Percentiles rank a stretch among this genome's conserved stretches.
phyloP scores from a whole-genome alignment of 1,140 invertebrate species.

The Littorina saxatilis region DNA sequence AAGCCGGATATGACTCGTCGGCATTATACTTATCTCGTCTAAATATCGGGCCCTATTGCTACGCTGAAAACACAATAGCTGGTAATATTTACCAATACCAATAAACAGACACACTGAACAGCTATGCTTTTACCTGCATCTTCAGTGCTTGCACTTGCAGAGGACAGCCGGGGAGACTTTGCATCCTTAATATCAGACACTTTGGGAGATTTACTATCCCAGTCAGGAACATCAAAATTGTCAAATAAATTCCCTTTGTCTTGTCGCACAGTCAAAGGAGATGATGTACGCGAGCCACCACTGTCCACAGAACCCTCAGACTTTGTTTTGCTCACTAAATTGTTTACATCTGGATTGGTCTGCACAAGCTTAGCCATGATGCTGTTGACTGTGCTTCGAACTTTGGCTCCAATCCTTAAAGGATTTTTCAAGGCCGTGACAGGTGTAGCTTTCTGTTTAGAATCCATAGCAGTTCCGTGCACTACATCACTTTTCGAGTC shows the following conservation, averaged over 20 bases:
- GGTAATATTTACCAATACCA: too few relatives aligned
- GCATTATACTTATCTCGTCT: too few relatives aligned
- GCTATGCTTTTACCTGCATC: too few relatives aligned
- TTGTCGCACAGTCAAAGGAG: background rate
- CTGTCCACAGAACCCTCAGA: constrained; percentile 13
- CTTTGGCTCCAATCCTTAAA: constrained; percentile 48
- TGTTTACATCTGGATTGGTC: constrained; percentile 39
- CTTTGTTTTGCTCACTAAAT: constrained; percentile 30
- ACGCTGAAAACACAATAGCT: too few relatives aligned
- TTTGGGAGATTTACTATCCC: constrained; percentile 2
- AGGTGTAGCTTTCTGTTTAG: constrained; percentile 6
- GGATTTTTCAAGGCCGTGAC: constrained; percentile 11
- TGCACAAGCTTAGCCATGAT: constrained; percentile 52
- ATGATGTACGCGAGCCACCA: background rate
- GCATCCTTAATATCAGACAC: background rate
- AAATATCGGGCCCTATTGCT: too few relatives aligned
- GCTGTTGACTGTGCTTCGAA: constrained; percentile 49
- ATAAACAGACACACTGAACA: too few relatives aligned
- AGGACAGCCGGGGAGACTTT: background rate
- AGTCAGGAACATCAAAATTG: constrained; percentile 37
- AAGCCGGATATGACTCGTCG: too few relatives aligned
- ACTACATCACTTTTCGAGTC: background rate
- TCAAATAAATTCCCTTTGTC: constrained; percentile 55
- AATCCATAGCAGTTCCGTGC: background rate
- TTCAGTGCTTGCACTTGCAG: too few relatives aligned